Conservation (phyloP, 2,888 invertebrate genomes). For the Dusona sp. region DNA sequence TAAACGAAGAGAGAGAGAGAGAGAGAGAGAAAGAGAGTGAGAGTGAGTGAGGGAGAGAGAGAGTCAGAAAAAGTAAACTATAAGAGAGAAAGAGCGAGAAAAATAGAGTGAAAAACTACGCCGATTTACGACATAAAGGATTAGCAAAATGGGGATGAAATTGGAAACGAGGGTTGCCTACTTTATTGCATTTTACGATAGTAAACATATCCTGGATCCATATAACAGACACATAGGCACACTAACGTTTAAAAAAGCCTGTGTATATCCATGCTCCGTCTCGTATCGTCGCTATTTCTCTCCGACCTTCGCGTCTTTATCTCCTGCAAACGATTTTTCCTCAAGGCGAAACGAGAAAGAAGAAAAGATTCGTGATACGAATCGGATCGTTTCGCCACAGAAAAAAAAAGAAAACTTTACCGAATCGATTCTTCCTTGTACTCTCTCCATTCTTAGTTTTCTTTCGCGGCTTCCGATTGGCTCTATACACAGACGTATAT, state of each 20-base stretch:
- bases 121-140: slow-evolving; percentile 63
- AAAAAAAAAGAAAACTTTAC: slow-evolving; percentile 14
- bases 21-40: no score
- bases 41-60: not conserved
- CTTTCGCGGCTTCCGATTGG: slow-evolving; percentile 13
- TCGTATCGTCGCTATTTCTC: slow-evolving; percentile 50
- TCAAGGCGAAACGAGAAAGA: slow-evolving; percentile 53
- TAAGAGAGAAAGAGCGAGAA: not conserved
- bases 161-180: slow-evolving; percentile 63
- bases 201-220: slow-evolving; percentile 31
- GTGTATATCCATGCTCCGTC: slow-evolving; percentile 37
- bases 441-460: not conserved
- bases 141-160: slow-evolving; percentile 65
- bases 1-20: slow-evolving; percentile 5
- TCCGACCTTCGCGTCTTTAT: slow-evolving; percentile 55
- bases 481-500: slow-evolving; percentile 50
- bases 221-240: slow-evolving; percentile 13
- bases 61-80: no score
- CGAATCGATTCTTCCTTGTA: slow-evolving; percentile 25
- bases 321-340: slow-evolving; percentile 56
- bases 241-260: slow-evolving; percentile 28
- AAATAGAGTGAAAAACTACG: slow-evolving; percentile 15
- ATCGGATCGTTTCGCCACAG: slow-evolving; percentile 57
- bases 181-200: slow-evolving; percentile 68
- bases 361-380: slow-evolving; percentile 54